Evolutionary conservation across 2,113 vertebrate genomes (phyloP).

Genomic region (Apus apus): DNA sequence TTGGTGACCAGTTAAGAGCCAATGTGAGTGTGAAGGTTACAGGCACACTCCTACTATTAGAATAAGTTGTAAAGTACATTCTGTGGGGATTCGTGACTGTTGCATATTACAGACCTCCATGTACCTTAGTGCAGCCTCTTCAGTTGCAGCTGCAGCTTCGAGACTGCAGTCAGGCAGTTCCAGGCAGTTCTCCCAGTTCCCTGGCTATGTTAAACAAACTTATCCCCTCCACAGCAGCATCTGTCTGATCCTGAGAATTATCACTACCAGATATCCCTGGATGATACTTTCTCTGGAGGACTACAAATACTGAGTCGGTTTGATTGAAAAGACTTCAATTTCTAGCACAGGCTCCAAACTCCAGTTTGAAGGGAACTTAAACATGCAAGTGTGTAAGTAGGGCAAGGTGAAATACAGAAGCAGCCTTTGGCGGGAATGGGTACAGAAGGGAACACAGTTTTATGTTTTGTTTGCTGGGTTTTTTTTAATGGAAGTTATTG

Average conservation of each 20-base stretch:
- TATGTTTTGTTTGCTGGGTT: not conserved
- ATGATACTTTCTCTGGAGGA: not conserved
- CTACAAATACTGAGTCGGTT: not conserved
- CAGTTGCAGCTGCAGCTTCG: not conserved
- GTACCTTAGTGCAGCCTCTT: not conserved
- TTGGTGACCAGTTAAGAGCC: not conserved
- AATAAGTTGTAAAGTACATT: not conserved
- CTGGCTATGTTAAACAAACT: not conserved
- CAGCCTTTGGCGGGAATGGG: not conserved
- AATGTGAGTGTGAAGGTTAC: not conserved
- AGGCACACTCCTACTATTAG: not conserved
- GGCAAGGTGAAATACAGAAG: not conserved
- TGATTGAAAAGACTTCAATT: not conserved
- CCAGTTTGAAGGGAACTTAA: not conserved
- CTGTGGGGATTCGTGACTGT: not conserved
- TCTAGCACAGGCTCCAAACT: not conserved
- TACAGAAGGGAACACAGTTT: not conserved
- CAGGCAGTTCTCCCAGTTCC: not conserved
- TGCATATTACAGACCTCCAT: not conserved
- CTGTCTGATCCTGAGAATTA: not conserved
- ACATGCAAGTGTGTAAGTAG: not conserved
- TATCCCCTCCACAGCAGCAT: not conserved
- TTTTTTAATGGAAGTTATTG: not conserved
- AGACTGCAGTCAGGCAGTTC: not conserved
- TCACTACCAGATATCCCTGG: not conserved